A percentile compares a stretch with the other conserved stretches of the same genome.
Evolutionary conservation across 2,797 vertebrate species (phyloP).

Genomic region (Furcifer pardalis): DNA sequence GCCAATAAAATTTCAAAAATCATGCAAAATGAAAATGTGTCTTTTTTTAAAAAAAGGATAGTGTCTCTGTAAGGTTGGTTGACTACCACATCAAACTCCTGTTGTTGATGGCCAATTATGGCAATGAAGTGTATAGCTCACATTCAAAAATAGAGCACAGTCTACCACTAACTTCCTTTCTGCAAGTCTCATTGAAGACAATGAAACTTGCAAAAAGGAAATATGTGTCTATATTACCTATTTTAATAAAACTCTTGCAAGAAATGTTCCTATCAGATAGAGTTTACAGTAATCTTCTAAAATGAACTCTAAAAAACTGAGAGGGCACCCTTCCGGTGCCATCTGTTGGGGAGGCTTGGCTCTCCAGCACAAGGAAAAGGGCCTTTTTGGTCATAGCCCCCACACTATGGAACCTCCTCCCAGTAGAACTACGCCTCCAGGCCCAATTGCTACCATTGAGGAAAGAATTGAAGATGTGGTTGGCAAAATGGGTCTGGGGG

Average conservation of each 20-base stretch:
- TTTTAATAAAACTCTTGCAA: background rate
- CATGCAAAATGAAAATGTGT: background rate
- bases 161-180: background rate
- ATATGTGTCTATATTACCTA: background rate
- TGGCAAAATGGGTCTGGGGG: too few species aligned
- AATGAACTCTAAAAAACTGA: too few species aligned
- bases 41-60: background rate
- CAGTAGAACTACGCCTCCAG: too few species aligned
- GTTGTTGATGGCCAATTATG: background rate
- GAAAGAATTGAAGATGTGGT: too few species aligned
- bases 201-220: background rate
- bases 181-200: background rate
- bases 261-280: background rate
- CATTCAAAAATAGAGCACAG: background rate
- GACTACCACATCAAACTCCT: too few species aligned
- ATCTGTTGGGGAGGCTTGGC: too few species aligned
- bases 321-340: too few species aligned
- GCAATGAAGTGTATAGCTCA: background rate
- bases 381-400: too few species aligned
- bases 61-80: too few species aligned
- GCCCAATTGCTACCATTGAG: too few species aligned
- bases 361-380: too few species aligned
- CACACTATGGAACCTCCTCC: too few species aligned
- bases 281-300: background rate
- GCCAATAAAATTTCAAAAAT: background rate